Base-by-base conservation (phyloP, 2,888 invertebrate species). In the Tubulanus polymorphus region DNA sequence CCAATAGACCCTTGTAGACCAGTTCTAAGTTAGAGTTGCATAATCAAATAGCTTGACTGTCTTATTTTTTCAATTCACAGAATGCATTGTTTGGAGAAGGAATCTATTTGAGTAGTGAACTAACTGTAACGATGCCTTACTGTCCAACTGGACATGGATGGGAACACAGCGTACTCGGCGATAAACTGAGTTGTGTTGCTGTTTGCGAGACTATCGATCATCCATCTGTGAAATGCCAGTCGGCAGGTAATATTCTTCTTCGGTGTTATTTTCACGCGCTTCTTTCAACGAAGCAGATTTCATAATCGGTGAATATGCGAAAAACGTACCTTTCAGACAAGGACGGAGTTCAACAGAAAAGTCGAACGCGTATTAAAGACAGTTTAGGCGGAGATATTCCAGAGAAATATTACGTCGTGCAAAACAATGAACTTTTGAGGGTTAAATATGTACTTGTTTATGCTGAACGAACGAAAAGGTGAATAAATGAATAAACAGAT, bases 201-300 rank as follows among this genome's bases (percentile, higher is more conserved):
- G 79, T 91, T 59, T 89, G 91, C 79, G 89, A 92, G 81, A 84
- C 90, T 52, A 84, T 91, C 48, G 84, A 89, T 76, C 85, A 89
- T 70, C 84, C 86, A 1, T 66, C 73, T 46, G 82, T 84, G 12
- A 83, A 82, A 62, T 79, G 79, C 15, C 41, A 32, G 35, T 32
- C n/a, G 35, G n/a, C n/a, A n/a, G 35, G 35, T 10, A 32, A 10
- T 32, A 32, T 32, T n/a, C 10, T 12, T 32, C 35, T 32, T 32
- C 10, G 10, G 10, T 32, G 10, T 10, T 32, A n/a, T 32, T n/a
- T 12, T 32, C 35, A 32, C 35, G 10, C 10, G 35, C 35, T 32
- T n/a, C n/a, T n/a, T n/a, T n/a, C n/a, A n/a, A n/a, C n/a, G n/a
- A n/a, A n/a, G n/a, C n/a, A n/a, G n/a, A n/a, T n/a, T n/a, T n/a